Percentiles rank a stretch among this genome's conserved stretches.
phyloP scores from a whole-genome alignment of 2,113 vertebrate genomes.

The Pterocles orientalis region DNA sequence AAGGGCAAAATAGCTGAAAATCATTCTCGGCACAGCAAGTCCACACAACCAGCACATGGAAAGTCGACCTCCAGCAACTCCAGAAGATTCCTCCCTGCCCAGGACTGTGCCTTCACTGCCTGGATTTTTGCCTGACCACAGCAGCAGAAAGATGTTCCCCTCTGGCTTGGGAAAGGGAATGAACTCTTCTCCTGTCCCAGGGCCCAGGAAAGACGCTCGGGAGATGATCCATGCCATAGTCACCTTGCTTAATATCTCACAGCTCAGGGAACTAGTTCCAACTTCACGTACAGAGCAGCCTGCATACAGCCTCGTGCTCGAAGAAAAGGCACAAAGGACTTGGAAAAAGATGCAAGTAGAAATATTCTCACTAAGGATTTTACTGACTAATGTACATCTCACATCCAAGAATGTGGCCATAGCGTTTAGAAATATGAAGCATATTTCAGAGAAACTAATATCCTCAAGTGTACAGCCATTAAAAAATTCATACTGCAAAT shows the following conservation, averaged over 20 bases:
- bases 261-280: no score
- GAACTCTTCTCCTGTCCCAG: not conserved
- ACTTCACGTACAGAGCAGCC: not conserved
- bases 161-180: not conserved
- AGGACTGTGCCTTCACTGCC: not conserved
- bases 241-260: not conserved
- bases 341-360: not conserved
- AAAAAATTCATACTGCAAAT: not conserved
- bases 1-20: not conserved
- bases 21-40: not conserved
- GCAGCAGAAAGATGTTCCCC: rapidly evolving
- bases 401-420: not conserved
- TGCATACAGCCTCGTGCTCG: rapidly evolving
- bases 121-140: not conserved
- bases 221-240: not conserved
- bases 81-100: not conserved
- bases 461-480: not conserved
- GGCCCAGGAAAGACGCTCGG: not conserved
- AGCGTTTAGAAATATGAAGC: rapidly evolving
- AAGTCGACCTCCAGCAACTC: not conserved
- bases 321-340: not conserved
- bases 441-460: not conserved
- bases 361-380: not conserved
- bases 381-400: not conserved
- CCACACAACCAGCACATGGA: not conserved